A percentile compares a stretch with the other conserved stretches of the same genome.
Evolutionary conservation across 2,888 invertebrate species (phyloP).

Genomic region (Trissoscelio sp.): DNA sequence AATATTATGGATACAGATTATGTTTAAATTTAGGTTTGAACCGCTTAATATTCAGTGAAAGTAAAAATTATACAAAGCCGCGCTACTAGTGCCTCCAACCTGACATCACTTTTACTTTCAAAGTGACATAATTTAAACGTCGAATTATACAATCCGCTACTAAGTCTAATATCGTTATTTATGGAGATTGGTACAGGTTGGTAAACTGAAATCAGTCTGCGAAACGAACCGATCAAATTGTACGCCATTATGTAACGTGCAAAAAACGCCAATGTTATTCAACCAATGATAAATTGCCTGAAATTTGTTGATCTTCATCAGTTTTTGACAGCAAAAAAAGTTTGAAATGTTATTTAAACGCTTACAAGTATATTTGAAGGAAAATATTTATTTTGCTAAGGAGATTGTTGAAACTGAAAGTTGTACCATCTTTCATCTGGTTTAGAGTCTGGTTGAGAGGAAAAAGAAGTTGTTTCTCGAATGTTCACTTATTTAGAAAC

Average conservation of each 20-base stretch:
- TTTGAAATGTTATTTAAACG: too few species aligned
- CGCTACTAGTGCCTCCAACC: background rate
- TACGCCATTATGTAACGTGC: constrained; percentile 2
- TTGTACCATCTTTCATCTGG: constrained; percentile 7
- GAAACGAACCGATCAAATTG: background rate
- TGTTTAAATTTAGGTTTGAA: constrained; percentile 30
- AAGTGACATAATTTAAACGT: constrained; percentile 48
- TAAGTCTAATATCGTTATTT: constrained; percentile 20
- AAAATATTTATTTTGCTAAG: too few species aligned
- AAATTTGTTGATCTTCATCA: too few species aligned
- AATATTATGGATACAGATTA: constrained; percentile 32
- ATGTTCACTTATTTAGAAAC: constrained; percentile 7
- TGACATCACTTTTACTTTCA: constrained; percentile 55
- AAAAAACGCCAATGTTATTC: constrained; percentile 7
- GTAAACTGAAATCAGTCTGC: constrained; percentile 5
- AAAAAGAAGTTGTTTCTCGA: background rate
- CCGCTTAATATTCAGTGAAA: constrained; percentile 34
- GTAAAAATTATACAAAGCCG: constrained; percentile 40
- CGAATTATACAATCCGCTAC: constrained; percentile 42
- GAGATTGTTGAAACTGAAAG: constrained; percentile 32
- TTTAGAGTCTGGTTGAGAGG: background rate
- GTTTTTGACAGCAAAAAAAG: too few species aligned
- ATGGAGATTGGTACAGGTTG: constrained; percentile 5
- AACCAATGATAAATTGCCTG: background rate
- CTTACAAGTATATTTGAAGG: too few species aligned